Percentiles rank a stretch among this genome's conserved stretches.
Conservation (phyloP, 2,888 invertebrate species). For the Cordilura impudica region DNA sequence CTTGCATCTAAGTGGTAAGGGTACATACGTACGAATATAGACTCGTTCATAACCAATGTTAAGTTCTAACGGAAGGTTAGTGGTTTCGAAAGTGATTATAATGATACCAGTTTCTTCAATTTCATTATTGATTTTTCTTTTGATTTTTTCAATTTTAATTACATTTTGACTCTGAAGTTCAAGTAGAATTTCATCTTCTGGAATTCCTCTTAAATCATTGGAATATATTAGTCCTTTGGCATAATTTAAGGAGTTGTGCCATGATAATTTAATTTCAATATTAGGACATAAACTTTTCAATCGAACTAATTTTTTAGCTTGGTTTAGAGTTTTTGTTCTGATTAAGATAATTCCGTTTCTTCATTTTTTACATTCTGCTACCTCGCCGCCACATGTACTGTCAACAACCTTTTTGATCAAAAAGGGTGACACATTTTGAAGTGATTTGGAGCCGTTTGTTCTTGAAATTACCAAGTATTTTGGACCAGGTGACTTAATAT, state of each 20-base stretch:
- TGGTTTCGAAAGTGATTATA: slow-evolving; percentile 9
- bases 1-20: no score
- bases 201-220: neutral
- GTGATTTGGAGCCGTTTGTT: neutral
- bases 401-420: no score
- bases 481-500: no score
- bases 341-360: slow-evolving; percentile 8
- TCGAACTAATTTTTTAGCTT: no score
- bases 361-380: slow-evolving; percentile 15
- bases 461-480: slow-evolving; percentile 20
- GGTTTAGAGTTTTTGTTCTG: neutral
- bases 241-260: neutral
- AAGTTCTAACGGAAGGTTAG: no score
- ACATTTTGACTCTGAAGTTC: slow-evolving; percentile 12
- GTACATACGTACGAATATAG: no score
- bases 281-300: no score
- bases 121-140: neutral
- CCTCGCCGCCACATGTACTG: neutral
- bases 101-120: slow-evolving; percentile 13
- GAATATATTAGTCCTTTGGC: slow-evolving; percentile 18
- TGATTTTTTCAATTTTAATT: slow-evolving; percentile 3
- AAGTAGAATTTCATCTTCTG: neutral
- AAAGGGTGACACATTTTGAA: slow-evolving; percentile 15
- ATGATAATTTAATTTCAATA: no score
- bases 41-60: no score